Percentiles rank a stretch among this genome's conserved stretches.
These are phyloP conservation scores for Lordiphosa mommai DNA, from an alignment of 1,140 invertebrate species.

Conservation along the genomic window DNA sequence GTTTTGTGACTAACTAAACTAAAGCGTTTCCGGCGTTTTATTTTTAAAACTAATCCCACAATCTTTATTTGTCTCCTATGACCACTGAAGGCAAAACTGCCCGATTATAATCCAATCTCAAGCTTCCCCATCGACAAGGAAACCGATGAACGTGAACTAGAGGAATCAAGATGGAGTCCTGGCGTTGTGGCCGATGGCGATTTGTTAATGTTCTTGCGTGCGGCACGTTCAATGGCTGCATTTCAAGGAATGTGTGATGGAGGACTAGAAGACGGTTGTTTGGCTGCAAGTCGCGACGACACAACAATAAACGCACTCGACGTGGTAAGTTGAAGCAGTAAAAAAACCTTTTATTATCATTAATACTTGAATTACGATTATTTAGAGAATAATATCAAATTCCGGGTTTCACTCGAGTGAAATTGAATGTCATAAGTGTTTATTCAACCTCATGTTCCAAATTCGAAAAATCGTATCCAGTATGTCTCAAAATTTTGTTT, in stretches of 20 bases:
- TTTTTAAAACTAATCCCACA: constrained; percentile 68
- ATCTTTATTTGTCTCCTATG: constrained; percentile 72
- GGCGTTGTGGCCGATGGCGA: constrained; percentile 94
- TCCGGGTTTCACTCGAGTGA: no score
- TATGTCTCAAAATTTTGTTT: no score
- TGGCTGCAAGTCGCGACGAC: constrained; percentile 96
- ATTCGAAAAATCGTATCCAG: no score
- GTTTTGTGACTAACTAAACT: constrained; percentile 60
- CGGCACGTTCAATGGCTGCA: constrained; percentile 96
- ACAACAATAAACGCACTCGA: constrained; percentile 98
- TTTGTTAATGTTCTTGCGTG: constrained; percentile 97
- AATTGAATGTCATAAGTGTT: no score
- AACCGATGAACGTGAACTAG: constrained; percentile 81
- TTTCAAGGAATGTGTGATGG: constrained; percentile 98
- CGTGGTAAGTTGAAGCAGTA: no score
- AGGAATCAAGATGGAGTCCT: constrained; percentile 96
- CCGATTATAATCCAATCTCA: constrained; percentile 80
- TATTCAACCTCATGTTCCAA: no score
- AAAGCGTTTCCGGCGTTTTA: constrained; percentile 40
- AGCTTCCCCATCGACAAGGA: constrained; percentile 80
- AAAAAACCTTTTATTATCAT: no score
- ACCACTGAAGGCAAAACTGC: constrained; percentile 80
- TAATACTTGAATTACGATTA: no score
- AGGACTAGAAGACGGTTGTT: constrained; percentile 97
- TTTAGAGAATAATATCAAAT: no score